Conservation (phyloP, 2,888 invertebrate genomes). For the Eupithecia pulchellata region DNA sequence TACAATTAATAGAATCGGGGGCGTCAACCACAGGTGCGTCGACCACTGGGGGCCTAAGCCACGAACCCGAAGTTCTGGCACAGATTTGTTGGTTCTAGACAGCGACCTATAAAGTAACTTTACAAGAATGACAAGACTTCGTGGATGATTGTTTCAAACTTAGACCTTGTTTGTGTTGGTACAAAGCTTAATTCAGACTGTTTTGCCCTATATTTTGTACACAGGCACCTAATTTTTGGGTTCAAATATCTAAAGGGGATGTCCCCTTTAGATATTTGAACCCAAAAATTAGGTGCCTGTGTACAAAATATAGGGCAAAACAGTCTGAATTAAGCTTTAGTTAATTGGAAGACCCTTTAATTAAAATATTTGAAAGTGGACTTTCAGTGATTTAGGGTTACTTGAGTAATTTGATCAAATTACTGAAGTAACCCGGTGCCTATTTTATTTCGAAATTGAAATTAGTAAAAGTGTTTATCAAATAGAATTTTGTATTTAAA, state of each 20-base stretch:
- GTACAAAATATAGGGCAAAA: not conserved
- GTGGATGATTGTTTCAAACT: not conserved
- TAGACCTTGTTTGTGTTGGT: not conserved
- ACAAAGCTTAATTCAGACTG: not conserved
- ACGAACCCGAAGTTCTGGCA: no score
- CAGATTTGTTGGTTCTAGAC: not conserved
- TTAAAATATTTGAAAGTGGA: slow-evolving; percentile 17
- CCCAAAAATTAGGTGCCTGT: slow-evolving; percentile 14
- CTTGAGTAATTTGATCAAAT: slow-evolving; percentile 1
- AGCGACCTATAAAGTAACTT: not conserved
- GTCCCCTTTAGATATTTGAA: slow-evolving; percentile 34
- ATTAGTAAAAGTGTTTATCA: not conserved
- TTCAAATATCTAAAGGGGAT: slow-evolving; percentile 33
- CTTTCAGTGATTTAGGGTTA: not conserved
- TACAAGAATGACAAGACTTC: not conserved
- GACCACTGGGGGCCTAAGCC: no score
- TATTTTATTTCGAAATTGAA: not conserved
- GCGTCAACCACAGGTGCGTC: no score
- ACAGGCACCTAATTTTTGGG: slow-evolving; percentile 13
- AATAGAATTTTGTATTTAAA: no score
- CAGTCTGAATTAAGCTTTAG: slow-evolving; percentile 7
- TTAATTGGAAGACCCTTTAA: slow-evolving; percentile 31
- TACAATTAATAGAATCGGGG: no score
- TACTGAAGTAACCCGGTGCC: no score
- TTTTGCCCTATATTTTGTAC: slow-evolving; percentile 4